phyloP scores from a whole-genome alignment of 2,113 vertebrate genomes.

The Pollimyrus isidori region DNA sequence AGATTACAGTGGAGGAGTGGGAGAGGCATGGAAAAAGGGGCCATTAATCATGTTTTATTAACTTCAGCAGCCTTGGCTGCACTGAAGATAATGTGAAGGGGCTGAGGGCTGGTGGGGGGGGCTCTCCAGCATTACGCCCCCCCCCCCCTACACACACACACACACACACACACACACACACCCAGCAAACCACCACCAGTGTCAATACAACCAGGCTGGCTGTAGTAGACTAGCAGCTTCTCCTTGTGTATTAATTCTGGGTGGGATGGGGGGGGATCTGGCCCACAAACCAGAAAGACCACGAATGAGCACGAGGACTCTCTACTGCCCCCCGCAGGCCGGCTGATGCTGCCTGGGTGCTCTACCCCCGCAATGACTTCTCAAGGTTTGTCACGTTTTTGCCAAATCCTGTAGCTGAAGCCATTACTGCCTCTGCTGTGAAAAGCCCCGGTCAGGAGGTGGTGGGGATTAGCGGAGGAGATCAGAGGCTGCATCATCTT shows the following conservation, averaged over 20 bases:
- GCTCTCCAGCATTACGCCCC: neutral
- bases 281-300: neutral
- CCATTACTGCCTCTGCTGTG: neutral
- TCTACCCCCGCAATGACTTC: neutral
- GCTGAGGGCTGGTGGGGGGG: slow-evolving; percentile 10
- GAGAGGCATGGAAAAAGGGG: slow-evolving; percentile 15
- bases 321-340: neutral
- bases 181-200: neutral
- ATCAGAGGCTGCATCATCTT: neutral
- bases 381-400: neutral
- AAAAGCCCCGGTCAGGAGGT: neutral
- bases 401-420: neutral
- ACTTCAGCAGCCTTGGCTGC: slow-evolving; percentile 32
- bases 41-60: slow-evolving; percentile 52
- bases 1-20: slow-evolving; percentile 36
- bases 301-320: neutral
- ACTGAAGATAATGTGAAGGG: slow-evolving; percentile 28
- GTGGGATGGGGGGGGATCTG: neutral
- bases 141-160: neutral
- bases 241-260: neutral
- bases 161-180: neutral
- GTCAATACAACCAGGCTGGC: neutral
- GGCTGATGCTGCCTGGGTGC: neutral
- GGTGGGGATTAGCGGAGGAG: neutral
- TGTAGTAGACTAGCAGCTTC: neutral